Base-by-base conservation (phyloP, 1,140 invertebrate genomes). In the Diachasmimorpha longicaudata region DNA sequence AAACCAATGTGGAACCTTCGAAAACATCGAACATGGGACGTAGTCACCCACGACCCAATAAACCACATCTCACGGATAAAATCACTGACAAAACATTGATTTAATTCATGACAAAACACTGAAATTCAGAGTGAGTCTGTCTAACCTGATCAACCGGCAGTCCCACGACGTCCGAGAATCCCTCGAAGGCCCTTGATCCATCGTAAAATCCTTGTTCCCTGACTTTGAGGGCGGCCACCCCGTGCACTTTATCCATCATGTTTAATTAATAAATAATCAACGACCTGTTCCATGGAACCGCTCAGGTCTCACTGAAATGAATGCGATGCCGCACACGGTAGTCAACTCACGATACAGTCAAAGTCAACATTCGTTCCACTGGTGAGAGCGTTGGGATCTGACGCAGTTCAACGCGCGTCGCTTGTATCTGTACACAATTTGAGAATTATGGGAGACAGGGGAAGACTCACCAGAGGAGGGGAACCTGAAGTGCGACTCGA, bases 111-210 rank as follows among this genome's bases (percentile, higher is more conserved):
- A 31, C 31, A 6, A 31, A 31, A 31, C 31, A 3, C 6, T 31
- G 6, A 31, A 31, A 31, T 2, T 31, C 31, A 31, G 2, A 39
- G n/a, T 42, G 48, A 77, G 55, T 21, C 11, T 11, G 13, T 85
- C 87, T 91, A 81, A 93, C 92, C 90, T 93, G 91, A 86, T 93
- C 92, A 73, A 93, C 88, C 48, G 91, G 90, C 36, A 93, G 80
- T 52, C 91, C 91, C 66, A 89, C 83, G 71, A 89, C 79, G 67
- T 92, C 87, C n/a, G 91, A 85, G 39, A 93, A 78, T 89, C 90
- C 91, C 36, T 84, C 81, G 78, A 93, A 93, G 8, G 89, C 85
- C 21, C 90, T 89, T 79, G 90, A 91, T 19, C 92, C 92, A 79
- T 90, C 89, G 81, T 93, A 93, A 69, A 89, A 84, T 4, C 83